phyloP scores from a whole-genome alignment of 2,113 vertebrate genomes.

The Rousettus leschenaultii region DNA sequence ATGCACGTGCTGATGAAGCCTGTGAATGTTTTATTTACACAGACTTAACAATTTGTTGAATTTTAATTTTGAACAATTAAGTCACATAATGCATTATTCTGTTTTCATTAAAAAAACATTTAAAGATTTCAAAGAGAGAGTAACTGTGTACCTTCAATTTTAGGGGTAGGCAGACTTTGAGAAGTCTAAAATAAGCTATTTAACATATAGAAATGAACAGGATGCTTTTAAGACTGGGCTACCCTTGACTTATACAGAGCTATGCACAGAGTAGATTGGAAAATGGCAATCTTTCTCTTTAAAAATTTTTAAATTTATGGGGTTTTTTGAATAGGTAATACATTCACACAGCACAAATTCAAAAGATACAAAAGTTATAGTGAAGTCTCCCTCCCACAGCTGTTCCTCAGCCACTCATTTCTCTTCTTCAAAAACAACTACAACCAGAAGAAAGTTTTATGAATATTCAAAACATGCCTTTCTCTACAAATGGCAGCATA shows the following conservation, averaged over 20 bases:
- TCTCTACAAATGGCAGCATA: neutral
- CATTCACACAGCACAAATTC: neutral
- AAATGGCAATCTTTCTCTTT: neutral
- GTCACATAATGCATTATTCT: constrained; percentile 46
- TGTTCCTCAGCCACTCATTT: neutral
- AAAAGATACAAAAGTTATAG: neutral
- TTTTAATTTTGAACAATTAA: constrained; percentile 62
- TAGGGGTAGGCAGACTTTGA: neutral
- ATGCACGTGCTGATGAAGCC: neutral
- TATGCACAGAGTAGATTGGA: neutral
- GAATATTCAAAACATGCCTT: neutral
- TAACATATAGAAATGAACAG: neutral
- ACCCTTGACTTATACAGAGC: neutral
- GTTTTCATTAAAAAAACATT: constrained; percentile 44
- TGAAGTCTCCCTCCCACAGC: neutral
- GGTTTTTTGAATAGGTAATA: neutral
- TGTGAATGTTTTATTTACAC: constrained; percentile 16
- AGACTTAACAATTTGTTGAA: constrained; percentile 37
- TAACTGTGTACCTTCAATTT: neutral
- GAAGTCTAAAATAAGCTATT: neutral
- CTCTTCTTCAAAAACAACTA: neutral
- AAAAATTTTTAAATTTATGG: neutral
- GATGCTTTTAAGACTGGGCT: neutral
- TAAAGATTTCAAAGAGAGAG: constrained; percentile 46
- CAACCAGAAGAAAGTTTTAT: neutral